Evolutionary conservation across 2,113 vertebrate genomes (phyloP), one percentile per base, ranked within the genome.

Genomic region (Nothocercus julius): DNA sequence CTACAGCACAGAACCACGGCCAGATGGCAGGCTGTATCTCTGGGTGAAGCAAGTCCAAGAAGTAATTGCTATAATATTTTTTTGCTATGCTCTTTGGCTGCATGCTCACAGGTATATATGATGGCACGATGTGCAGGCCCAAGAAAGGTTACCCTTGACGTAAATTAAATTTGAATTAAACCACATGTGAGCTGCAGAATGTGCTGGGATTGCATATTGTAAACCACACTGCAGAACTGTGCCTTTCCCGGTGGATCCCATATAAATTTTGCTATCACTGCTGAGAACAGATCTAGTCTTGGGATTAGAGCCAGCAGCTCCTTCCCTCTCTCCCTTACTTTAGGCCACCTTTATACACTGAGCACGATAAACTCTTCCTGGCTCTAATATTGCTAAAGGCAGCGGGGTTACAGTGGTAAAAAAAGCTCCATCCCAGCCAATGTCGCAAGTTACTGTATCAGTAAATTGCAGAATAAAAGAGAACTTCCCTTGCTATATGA

Each of bases 231-330:
- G 30, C 59, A 24, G n/a, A 81, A 87, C 87, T 74, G 2, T 4
- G 8, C 68, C n/a, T 51, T 42, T 94, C 91, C 93, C 89, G 58
- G 38, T 8, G 61, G 92, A 85, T 81, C 91, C 49, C 78, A 82
- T 62, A 11, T 83, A 96, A 97, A 96, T 78, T 79, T 47, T 78
- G 83, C 84, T 75, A 94, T 93, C 95, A 94, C 69, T 70, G 91
- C 70, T 70, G 83, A 72, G 68, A 90, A 32, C 85, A 92, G 93
- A 93, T 72, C 79, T 87, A 95, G 92, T 87, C 63, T 90, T 82
- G 89, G 44, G 38, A 45, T 83, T 87, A 76, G 81, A 91, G 83
- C 89, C 86, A 81, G 78, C 73, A 96, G 85, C 59, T 64, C 82
- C 73, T 92, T 94, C 67, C 83, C 82, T 94, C 68, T 67, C 76